Evolutionary conservation across 2,113 vertebrate genomes (phyloP).

Genomic region (Saguinus midas): DNA sequence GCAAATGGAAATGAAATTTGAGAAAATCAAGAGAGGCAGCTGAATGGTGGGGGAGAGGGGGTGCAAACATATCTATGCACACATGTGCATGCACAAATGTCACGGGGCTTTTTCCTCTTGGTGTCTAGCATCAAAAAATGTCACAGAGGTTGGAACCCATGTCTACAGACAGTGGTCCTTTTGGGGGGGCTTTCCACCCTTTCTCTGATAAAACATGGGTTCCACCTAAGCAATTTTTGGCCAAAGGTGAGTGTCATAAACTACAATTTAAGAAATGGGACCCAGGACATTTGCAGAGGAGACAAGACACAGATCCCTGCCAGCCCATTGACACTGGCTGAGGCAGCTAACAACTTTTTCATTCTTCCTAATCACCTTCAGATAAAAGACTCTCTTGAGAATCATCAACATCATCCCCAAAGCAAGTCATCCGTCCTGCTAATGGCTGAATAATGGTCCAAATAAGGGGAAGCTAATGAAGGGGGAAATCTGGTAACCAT

Average conservation of each 20-base stretch:
- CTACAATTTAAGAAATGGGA: neutral
- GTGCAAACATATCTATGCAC: neutral
- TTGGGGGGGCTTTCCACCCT: neutral
- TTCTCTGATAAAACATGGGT: neutral
- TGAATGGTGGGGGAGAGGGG: neutral
- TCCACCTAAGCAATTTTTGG: neutral
- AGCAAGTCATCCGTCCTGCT: slow-evolving; percentile 18
- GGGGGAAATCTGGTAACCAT: neutral
- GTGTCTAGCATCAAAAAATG: neutral
- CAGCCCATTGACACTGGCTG: neutral
- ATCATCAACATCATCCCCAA: slow-evolving; percentile 3
- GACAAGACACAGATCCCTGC: neutral
- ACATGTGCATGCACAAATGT: neutral
- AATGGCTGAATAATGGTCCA: neutral
- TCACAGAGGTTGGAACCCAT: neutral
- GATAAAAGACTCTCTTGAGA: neutral
- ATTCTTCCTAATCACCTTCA: neutral
- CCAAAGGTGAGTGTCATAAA: neutral
- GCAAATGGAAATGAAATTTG: slow-evolving; percentile 74
- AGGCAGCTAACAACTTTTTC: neutral
- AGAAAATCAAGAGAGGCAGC: slow-evolving; percentile 63
- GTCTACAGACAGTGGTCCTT: neutral
- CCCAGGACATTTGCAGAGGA: neutral
- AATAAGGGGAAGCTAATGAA: slow-evolving; percentile 26
- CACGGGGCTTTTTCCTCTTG: neutral